Evolutionary conservation across 2,888 invertebrate genomes (phyloP).

Genomic region (Thera obeliscata): DNA sequence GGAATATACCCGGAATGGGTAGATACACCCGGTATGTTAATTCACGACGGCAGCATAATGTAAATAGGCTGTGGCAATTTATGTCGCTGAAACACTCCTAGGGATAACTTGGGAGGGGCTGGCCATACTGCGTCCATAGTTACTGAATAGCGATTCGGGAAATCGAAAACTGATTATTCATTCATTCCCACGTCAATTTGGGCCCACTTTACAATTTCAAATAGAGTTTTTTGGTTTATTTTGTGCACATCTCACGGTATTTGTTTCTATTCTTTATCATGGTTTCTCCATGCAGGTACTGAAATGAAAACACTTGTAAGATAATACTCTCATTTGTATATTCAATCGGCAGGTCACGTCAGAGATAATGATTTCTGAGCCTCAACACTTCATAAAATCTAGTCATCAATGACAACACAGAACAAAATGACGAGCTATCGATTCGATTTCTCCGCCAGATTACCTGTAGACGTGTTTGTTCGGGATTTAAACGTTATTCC

Average conservation of each 20-base stretch:
- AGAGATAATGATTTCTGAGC: too few species aligned
- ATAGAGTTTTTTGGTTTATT: background rate
- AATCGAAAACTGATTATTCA: constrained; percentile 63
- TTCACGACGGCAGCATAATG: constrained; percentile 69
- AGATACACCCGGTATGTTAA: constrained; percentile 68
- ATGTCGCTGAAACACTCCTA: constrained; percentile 74
- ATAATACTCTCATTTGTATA: too few species aligned
- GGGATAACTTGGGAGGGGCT: constrained; percentile 60
- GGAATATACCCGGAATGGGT: constrained; percentile 51
- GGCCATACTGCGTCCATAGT: constrained; percentile 46
- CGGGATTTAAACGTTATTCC: constrained; percentile 77
- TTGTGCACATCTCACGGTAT: too few species aligned
- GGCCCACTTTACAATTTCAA: constrained; percentile 4
- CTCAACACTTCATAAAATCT: too few species aligned
- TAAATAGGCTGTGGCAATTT: constrained; percentile 77
- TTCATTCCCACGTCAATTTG: constrained; percentile 50
- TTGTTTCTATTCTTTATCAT: background rate
- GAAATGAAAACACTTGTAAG: too few species aligned
- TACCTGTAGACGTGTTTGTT: constrained; percentile 74
- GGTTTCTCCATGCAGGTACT: too few species aligned
- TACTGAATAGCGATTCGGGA: constrained; percentile 45
- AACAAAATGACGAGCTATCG: too few species aligned
- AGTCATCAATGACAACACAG: too few species aligned
- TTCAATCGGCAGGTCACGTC: too few species aligned
- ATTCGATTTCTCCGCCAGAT: constrained; percentile 68